Base-by-base conservation (phyloP, 2,888 invertebrate species). In the Acanthosepion lycidas region DNA sequence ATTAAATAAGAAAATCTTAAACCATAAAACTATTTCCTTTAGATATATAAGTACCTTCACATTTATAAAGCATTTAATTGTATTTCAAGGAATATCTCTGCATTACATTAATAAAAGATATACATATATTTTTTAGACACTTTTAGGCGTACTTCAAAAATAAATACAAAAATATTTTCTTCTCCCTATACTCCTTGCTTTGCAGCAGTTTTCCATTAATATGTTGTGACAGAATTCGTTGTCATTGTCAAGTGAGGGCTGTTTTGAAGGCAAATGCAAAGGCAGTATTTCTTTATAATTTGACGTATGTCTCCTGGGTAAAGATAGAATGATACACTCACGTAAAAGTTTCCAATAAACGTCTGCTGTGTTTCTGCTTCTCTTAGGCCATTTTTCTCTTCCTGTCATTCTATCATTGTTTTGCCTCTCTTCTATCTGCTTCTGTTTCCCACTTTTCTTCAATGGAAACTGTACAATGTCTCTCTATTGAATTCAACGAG, bases 261-360 rank as follows among this genome's bases (percentile, higher is more conserved):
- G n/a, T 78, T 78, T n/a, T 78, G 78, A 78, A n/a, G 33, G 12
- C 15, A 15, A 78, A n/a, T 12, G n/a, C 12, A n/a, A 15, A n/a
- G 78, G 78, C 78, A 78, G n/a, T 78, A 33, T n/a, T 78, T 78
- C 78, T 78, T 78, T 78, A n/a, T n/a, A 78, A 78, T 78, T 78
- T 78, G 78, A 78, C 78, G n/a, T 78, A 78, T n/a, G 78, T 78
- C 78, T 78, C 78, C 8, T 5, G 78, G 78, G 78, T 78, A 78
- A 33, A 78, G n/a, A n/a, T 78, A 12, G n/a, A 15, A 78, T n/a
- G 78, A 59, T 59, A 59, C 23, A 59, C 59, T 59, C 59, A 59
- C 23, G 59, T 59, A 78, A n/a, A 78, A 78, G n/a, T n/a, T 78
- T 78, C 78, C n/a, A 78, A 78, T 78, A 78, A 33, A n/a, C n/a